Conservation (phyloP, 2,113 vertebrate species). For the Poeciliopsis occidentalis region DNA sequence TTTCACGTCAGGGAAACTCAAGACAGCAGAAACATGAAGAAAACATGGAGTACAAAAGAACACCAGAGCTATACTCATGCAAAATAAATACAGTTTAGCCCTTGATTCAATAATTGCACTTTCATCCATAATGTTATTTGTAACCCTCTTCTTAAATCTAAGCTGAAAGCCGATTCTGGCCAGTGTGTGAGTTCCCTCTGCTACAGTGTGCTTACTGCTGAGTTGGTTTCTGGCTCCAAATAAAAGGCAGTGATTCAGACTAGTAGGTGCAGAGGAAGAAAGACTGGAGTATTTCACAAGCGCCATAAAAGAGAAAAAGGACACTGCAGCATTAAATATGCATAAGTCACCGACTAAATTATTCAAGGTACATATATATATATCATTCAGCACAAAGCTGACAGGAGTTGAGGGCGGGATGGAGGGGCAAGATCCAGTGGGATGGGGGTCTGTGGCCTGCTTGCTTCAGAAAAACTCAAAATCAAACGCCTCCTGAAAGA, state of each 20-base stretch:
- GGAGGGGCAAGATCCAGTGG: conserved; percentile 55
- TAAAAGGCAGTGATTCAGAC: conserved; percentile 34
- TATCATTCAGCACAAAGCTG: conserved; percentile 68
- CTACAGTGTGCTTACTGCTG: conserved; percentile 10
- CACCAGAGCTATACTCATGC: neutral
- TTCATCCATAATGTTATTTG: neutral
- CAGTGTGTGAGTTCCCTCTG: conserved; percentile 14
- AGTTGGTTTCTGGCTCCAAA: conserved; percentile 10
- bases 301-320: conserved; percentile 73
- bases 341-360: conserved; percentile 78
- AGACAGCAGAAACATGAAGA: neutral
- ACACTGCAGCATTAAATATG: conserved; percentile 80
- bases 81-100: neutral
- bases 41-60: neutral
- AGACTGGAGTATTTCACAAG: conserved; percentile 71
- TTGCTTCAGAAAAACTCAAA: conserved; percentile 32
- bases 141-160: neutral
- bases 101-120: conserved; percentile 19
- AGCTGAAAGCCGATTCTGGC: conserved; percentile 16
- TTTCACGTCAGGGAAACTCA: neutral
- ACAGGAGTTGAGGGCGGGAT: conserved; percentile 53
- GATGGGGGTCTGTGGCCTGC: conserved; percentile 24
- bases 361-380: conserved; percentile 81
- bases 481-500: conserved; percentile 34
- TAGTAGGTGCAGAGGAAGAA: conserved; percentile 36